phyloP scores from a whole-genome alignment of 1,140 invertebrate species.

The Lithobius niger region DNA sequence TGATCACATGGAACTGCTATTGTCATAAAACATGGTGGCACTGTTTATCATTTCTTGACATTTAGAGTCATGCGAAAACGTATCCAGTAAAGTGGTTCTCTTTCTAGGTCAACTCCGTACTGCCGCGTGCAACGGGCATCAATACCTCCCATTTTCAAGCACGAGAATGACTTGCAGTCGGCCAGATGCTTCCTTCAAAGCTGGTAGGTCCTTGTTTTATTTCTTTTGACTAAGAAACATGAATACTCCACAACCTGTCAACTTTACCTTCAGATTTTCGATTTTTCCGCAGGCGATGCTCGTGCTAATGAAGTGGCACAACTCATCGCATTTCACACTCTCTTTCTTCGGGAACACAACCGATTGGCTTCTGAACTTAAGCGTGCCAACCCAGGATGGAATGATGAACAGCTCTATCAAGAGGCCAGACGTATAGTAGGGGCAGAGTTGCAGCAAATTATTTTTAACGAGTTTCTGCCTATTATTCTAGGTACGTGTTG shows the following conservation, averaged over 20 bases:
- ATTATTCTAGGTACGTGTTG: conserved; percentile 20
- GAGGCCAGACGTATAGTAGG: conserved; percentile 58
- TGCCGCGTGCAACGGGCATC: not conserved
- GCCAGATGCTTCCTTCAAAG: conserved; percentile 10
- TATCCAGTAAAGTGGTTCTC: too few species aligned
- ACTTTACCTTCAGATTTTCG: not conserved
- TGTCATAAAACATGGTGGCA: too few species aligned
- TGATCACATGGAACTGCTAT: too few species aligned
- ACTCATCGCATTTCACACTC: conserved; percentile 62
- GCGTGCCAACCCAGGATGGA: conserved; percentile 70
- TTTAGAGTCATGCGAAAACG: too few species aligned
- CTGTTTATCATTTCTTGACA: too few species aligned
- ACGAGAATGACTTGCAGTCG: not conserved
- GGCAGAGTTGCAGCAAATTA: conserved; percentile 32
- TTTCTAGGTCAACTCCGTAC: too few species aligned
- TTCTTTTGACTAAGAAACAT: not conserved
- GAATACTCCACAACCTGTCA: too few species aligned
- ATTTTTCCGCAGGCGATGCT: conserved; percentile 49
- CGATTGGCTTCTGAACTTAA: conserved; percentile 56
- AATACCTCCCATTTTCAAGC: not conserved
- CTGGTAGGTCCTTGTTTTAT: conserved; percentile 8
- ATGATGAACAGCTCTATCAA: conserved; percentile 72
- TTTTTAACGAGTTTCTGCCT: conserved; percentile 32
- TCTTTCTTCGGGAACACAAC: conserved; percentile 82
- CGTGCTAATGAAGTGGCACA: conserved; percentile 77